Conservation (phyloP, 2,888 invertebrate species). For the Pycnomerus fuliginosus region DNA sequence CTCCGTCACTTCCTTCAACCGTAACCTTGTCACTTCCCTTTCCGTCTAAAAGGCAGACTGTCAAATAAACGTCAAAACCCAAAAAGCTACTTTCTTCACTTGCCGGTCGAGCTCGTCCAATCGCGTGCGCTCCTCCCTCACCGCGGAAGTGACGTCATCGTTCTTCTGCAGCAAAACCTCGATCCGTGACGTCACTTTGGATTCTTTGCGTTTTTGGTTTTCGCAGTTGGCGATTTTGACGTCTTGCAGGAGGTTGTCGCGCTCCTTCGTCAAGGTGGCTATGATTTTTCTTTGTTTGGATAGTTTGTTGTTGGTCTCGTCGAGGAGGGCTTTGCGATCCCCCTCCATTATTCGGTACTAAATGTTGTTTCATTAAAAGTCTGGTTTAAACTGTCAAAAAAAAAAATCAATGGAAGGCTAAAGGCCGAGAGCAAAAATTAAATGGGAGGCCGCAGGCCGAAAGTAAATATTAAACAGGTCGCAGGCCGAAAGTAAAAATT, state of each 20-base stretch:
- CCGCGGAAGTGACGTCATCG: conserved; percentile 51
- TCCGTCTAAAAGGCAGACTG: conserved; percentile 50
- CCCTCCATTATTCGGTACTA: conserved; percentile 81
- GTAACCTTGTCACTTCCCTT: conserved; percentile 50
- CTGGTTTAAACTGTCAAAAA: no score
- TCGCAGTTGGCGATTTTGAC: conserved; percentile 62
- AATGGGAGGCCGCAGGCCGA: no score
- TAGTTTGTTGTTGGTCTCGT: conserved; percentile 67
- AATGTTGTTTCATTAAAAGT: conserved; percentile 17
- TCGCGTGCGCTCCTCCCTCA: conserved; percentile 47
- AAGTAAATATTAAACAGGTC: no score
- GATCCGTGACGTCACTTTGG: conserved; percentile 56
- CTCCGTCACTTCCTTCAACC: conserved; percentile 53
- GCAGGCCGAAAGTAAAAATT: no score
- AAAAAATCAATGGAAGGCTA: no score
- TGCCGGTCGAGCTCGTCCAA: conserved; percentile 56
- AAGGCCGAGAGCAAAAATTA: no score
- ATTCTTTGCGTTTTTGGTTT: conserved; percentile 59
- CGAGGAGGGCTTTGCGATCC: conserved; percentile 69
- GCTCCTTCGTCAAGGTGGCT: conserved; percentile 60
- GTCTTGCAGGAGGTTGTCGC: conserved; percentile 63
- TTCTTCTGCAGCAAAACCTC: conserved; percentile 58
- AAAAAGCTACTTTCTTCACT: conserved; percentile 44
- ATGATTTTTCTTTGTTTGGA: conserved; percentile 66
- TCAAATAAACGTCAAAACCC: not conserved